Evolutionary conservation across 2,888 invertebrate species (phyloP), one percentile per base, ranked within the genome.

Genomic region (Amblyjoppa fuscipennis): DNA sequence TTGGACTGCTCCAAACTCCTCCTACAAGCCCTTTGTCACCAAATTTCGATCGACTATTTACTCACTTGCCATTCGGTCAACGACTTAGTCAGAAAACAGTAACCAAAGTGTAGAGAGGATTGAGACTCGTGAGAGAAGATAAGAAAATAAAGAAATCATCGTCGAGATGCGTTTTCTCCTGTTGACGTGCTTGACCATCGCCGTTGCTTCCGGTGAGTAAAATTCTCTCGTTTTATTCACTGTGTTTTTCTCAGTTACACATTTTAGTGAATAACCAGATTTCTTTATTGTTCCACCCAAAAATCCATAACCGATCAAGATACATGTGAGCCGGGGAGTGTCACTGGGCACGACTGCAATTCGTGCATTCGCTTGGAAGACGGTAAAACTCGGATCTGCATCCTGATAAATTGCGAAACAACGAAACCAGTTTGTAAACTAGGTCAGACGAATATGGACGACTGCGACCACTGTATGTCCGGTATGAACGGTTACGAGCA

Each of bases 291-390:
- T 34, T 34, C 34, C 34, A 34, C 34, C 34, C 34, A 34, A 34
- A 34, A 34, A 34, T 34, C 34, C 34, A 6, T 34, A 34, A 80
- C 73, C 49, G 20, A 28, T 64, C 78, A 53, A 20, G n/a, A 66
- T 74, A 84, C 91, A 87, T 95, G 95, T 90, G 92, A 93, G 86
- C 95, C 95, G 0, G 94, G 94, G 0, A 91, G 92, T 71, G 94
- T 94, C 90, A 95, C 95, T 91, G 93, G 95, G 6, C 88, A 95
- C 93, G 95, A 95, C 91, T 95, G 95, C 93, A 95, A 95, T 91
- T 94, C 93, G 79, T 95, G 95, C 83, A 94, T 95, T 31, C 95
- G 95, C 87, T 93, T 95, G 89, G 92, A 93, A 68, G 93, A 94
- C 66, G 95, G 95, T 0, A 90, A 92, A 7, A 92, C 94, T 88